Percentiles rank a stretch among this genome's conserved stretches.
These are phyloP conservation scores for Amiota minor DNA, from an alignment of 2,888 invertebrate genomes.

Conservation along the genomic window DNA sequence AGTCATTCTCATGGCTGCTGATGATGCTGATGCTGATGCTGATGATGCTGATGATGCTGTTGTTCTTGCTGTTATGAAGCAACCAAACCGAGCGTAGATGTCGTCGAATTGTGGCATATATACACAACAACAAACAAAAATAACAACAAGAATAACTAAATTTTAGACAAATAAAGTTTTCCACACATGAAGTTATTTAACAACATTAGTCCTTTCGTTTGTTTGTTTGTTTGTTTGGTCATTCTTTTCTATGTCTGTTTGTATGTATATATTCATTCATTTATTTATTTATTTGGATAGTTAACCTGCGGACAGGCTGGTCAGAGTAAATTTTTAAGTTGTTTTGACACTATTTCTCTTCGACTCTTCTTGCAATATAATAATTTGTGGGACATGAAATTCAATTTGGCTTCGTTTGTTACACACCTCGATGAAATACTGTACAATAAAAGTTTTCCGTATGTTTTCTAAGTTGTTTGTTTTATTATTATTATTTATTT, in stretches of 20 bases:
- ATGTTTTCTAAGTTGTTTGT: not conserved
- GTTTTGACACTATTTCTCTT: conserved; percentile 4
- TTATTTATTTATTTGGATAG: conserved; percentile 10
- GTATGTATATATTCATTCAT: not conserved
- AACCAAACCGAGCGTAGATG: not conserved
- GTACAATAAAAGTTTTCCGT: not conserved
- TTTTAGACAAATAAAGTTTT: conserved; percentile 11
- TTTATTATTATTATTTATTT: conserved; percentile 12
- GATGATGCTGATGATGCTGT: not conserved
- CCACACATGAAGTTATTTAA: no score
- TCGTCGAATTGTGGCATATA: conserved; percentile 5
- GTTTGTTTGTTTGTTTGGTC: no score
- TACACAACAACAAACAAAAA: not conserved
- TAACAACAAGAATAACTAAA: not conserved
- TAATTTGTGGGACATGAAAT: not conserved
- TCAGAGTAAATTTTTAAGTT: not conserved
- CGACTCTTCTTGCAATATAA: not conserved
- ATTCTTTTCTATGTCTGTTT: no score
- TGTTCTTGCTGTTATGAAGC: not conserved
- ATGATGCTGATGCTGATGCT: not conserved
- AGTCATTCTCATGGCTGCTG: not conserved
- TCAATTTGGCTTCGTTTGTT: conserved; percentile 4
- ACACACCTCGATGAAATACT: not conserved
- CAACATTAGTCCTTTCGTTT: no score
- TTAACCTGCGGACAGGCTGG: conserved; percentile 5